phyloP scores from a whole-genome alignment of 2,797 vertebrate genomes.

The Sebastes iracundus region DNA sequence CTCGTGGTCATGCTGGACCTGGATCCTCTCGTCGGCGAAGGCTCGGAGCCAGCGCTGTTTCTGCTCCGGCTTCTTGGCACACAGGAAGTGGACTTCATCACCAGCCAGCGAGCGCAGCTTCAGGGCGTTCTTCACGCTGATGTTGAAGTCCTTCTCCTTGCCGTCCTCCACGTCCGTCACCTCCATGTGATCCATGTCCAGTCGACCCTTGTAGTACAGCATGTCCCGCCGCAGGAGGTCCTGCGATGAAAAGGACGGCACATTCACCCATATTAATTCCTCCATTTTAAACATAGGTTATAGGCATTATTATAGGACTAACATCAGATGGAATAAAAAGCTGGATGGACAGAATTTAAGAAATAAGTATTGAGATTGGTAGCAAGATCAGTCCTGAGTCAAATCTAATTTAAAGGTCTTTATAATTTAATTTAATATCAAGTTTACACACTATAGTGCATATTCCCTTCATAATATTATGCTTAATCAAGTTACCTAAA shows the following conservation, averaged over 20 bases:
- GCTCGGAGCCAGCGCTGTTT: slow-evolving; percentile 95
- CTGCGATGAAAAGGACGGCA: slow-evolving; percentile 61
- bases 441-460: not conserved
- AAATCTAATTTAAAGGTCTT: not conserved
- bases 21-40: slow-evolving; percentile 90
- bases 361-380: no score
- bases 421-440: not conserved
- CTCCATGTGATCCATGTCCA: slow-evolving; percentile 93
- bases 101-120: slow-evolving; percentile 83
- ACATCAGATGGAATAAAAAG: no score
- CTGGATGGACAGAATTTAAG: no score
- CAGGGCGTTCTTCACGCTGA: slow-evolving; percentile 92
- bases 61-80: slow-evolving; percentile 93
- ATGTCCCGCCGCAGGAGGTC: slow-evolving; percentile 94
- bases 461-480: not conserved
- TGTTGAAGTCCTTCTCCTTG: slow-evolving; percentile 92
- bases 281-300: no score
- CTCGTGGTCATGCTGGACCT: slow-evolving; percentile 91
- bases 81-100: slow-evolving; percentile 89
- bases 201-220: slow-evolving; percentile 94
- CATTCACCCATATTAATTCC: not conserved
- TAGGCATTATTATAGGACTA: no score
- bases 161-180: slow-evolving; percentile 92
- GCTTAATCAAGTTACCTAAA: not conserved
- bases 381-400: not conserved